A percentile compares a stretch with the other conserved stretches of the same genome.
Evolutionary conservation across 2,113 vertebrate species (phyloP).

Genomic region (Loxodonta africana): DNA sequence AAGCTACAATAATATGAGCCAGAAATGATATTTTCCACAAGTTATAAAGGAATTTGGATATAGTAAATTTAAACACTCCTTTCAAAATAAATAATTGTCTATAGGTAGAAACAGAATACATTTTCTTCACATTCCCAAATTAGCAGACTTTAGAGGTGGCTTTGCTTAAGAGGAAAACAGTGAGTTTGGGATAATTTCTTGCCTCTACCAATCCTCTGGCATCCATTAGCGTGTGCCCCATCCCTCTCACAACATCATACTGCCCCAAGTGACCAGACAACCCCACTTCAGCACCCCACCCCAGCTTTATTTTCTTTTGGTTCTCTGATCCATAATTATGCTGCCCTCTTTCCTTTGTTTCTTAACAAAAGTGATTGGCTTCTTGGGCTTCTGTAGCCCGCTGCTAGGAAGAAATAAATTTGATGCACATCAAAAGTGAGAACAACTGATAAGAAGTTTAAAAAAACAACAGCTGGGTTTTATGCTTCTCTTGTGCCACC

Average conservation of each 20-base stretch:
- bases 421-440: slow-evolving; percentile 38
- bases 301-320: not conserved
- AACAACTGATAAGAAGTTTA: not conserved
- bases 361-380: slow-evolving; percentile 11
- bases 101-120: slow-evolving; percentile 7
- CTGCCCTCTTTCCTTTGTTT: not conserved
- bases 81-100: slow-evolving; percentile 37
- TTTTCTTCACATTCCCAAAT: slow-evolving; percentile 47
- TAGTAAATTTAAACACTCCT: slow-evolving; percentile 53
- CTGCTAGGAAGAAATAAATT: slow-evolving; percentile 55
- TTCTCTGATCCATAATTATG: not conserved
- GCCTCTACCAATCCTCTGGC: not conserved
- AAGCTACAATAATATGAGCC: slow-evolving; percentile 63
- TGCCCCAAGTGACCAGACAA: not conserved
- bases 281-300: not conserved
- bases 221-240: not conserved
- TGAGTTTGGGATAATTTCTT: not conserved
- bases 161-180: not conserved
- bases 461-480: slow-evolving; percentile 33
- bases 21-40: slow-evolving; percentile 40
- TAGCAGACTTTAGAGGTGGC: not conserved
- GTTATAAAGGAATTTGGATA: slow-evolving; percentile 58
- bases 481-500: not conserved
- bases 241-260: not conserved
- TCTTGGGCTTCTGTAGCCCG: slow-evolving; percentile 3